A percentile compares a stretch with the other conserved stretches of the same genome.
Conservation (phyloP, 2,888 invertebrate species). For the Dione juno region DNA sequence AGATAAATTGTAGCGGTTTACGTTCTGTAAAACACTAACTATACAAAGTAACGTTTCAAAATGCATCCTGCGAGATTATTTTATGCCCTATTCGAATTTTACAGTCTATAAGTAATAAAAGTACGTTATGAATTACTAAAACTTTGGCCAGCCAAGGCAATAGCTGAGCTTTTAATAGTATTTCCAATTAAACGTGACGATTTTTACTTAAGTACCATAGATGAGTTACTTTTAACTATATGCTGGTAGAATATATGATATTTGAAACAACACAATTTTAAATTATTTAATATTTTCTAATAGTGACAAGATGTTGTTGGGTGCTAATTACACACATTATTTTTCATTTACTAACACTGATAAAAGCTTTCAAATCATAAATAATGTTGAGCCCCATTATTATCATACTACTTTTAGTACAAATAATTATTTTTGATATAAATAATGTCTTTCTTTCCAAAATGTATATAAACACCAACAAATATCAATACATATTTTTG, state of each 20-base stretch:
- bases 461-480: not conserved
- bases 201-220: constrained; percentile 44
- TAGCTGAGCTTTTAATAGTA: constrained; percentile 44
- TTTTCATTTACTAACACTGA: too few species aligned
- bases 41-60: constrained; percentile 54
- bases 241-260: not conserved
- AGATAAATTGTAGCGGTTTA: constrained; percentile 12
- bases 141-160: constrained; percentile 42
- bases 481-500: not conserved
- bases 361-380: too few species aligned
- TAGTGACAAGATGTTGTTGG: too few species aligned
- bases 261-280: not conserved
- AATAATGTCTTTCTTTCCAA: not conserved
- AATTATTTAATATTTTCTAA: not conserved
- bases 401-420: too few species aligned
- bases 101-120: constrained; percentile 60
- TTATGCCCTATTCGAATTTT: constrained; percentile 67
- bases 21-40: constrained; percentile 14
- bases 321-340: too few species aligned
- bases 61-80: constrained; percentile 56
- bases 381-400: too few species aligned
- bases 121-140: constrained; percentile 55
- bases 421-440: too few species aligned
- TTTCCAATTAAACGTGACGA: constrained; percentile 39
- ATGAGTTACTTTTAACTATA: constrained; percentile 34